Evolutionary conservation across 2,888 invertebrate species (phyloP), one percentile per base, ranked within the genome.

Genomic region (Pristionchus japonicus): DNA sequence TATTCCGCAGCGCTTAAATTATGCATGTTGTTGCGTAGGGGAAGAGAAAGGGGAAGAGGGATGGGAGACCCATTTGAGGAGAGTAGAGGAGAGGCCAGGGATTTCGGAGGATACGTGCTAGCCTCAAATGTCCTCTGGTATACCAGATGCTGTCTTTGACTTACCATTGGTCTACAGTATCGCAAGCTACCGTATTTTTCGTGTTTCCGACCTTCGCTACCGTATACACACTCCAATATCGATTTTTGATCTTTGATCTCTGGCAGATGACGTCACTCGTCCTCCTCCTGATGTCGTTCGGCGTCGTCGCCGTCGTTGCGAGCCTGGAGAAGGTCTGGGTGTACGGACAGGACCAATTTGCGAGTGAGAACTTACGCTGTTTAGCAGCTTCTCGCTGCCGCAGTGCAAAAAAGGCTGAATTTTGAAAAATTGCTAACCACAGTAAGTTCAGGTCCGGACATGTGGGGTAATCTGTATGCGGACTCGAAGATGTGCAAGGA

Each of bases 401-500:
- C 37, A 74, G 31, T 82, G 82, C 31, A 82, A 82, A 52, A 52
- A 20, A 1, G 49, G 17, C 52, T 7, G 15, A 34, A n/a, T 52
- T 83, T 0, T 31, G n/a, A 27, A 3, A 9, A 23, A 11, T 43
- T 15, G 80, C 80, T 80, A 80, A 80, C 49, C 49, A 31, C 80
- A 15, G 47, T 80, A 80, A 80, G 4, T 80, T 3, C 47, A 97
- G 98, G 98, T 95, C 98, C 98, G 88, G 97, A 89, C 98, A 98
- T 95, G 23, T 98, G 98, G 98, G 98, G 98, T 1, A 20, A 3
- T 89, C 96, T 98, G 92, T 97, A 98, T n/a, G 95, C 97, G 80
- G 98, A 98, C 95, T 99, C 98, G 98, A 97, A 97, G 93, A 96
- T 99, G 92, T 99, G 99, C 96, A 97, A 97, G 96, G 98, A 98